Evolutionary conservation across 2,888 invertebrate genomes (phyloP).

Genomic region (Drosophila prostipennis): DNA sequence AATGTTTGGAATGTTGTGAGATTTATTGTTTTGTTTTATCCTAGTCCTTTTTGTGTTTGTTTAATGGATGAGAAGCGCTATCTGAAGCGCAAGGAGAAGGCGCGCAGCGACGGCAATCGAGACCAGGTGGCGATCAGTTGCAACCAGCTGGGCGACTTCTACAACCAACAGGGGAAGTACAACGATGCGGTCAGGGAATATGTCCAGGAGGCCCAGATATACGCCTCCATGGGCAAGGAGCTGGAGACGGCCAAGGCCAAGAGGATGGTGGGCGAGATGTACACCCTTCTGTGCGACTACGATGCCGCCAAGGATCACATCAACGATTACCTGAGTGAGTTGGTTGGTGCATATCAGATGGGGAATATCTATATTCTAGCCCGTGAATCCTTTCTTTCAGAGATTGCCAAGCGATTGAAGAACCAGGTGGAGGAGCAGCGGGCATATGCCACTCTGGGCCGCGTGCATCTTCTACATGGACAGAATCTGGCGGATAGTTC

Average conservation of each 20-base stretch:
- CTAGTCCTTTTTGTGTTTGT: constrained; percentile 12
- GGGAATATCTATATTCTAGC: background rate
- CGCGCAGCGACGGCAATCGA: constrained; percentile 88
- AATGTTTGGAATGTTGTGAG: constrained; percentile 19
- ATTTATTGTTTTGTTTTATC: constrained; percentile 1
- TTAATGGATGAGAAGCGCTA: constrained; percentile 83
- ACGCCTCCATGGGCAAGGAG: constrained; percentile 87
- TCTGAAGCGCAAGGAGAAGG: constrained; percentile 89
- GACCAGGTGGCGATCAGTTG: constrained; percentile 88
- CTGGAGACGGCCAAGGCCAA: constrained; percentile 92
- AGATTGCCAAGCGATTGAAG: constrained; percentile 87
- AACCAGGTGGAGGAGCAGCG: constrained; percentile 94
- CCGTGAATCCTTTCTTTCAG: constrained; percentile 84
- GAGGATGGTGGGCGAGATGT: constrained; percentile 95
- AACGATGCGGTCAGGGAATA: constrained; percentile 92
- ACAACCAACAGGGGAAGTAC: constrained; percentile 88
- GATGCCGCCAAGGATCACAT: constrained; percentile 91
- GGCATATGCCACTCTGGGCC: constrained; percentile 94
- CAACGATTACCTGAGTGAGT: constrained; percentile 90
- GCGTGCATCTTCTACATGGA: constrained; percentile 90
- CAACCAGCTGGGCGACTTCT: constrained; percentile 90
- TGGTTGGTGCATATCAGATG: background rate
- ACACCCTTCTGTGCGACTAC: constrained; percentile 89
- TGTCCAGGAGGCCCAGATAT: constrained; percentile 88
- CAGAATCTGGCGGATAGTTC: constrained; percentile 85